phyloP scores from a whole-genome alignment of 2,113 vertebrate genomes.

The Chrysemys picta region DNA sequence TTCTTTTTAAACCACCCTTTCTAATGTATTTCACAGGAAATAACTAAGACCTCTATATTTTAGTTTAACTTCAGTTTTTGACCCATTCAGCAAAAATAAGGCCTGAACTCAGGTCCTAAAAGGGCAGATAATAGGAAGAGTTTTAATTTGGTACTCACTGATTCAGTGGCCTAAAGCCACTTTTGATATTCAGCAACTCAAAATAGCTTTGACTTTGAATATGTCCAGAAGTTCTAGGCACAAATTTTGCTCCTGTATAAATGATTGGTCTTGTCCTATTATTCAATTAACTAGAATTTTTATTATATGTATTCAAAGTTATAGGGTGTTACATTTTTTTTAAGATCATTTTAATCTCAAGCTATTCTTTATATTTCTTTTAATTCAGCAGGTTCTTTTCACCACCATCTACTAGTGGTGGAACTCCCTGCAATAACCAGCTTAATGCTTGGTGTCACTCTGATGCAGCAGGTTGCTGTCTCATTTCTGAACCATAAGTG shows the following conservation, averaged over 20 bases:
- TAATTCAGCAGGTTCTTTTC: not conserved
- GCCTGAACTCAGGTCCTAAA: not conserved
- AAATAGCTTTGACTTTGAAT: slow-evolving; percentile 44
- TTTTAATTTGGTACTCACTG: not conserved
- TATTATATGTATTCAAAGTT: not conserved
- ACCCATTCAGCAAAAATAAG: not conserved
- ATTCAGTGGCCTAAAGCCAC: slow-evolving; percentile 6
- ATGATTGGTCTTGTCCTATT: not conserved
- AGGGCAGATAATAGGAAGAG: not conserved
- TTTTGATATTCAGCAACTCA: slow-evolving; percentile 11
- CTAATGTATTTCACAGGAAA: not conserved
- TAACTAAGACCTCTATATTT: not conserved
- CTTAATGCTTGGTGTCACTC: not conserved
- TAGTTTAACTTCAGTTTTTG: not conserved
- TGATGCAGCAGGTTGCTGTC: not conserved
- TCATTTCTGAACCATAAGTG: not conserved
- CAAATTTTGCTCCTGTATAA: not conserved
- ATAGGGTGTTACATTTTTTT: not conserved
- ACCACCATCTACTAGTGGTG: not conserved
- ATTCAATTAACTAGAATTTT: not conserved
- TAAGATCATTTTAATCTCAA: not conserved
- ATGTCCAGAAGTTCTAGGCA: not conserved
- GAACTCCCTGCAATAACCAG: not conserved
- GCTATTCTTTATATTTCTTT: not conserved
- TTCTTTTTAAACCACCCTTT: not conserved